These are phyloP conservation scores for Drosophila oshimai DNA, from an alignment of 1,140 invertebrate species.

Conservation along the genomic window DNA sequence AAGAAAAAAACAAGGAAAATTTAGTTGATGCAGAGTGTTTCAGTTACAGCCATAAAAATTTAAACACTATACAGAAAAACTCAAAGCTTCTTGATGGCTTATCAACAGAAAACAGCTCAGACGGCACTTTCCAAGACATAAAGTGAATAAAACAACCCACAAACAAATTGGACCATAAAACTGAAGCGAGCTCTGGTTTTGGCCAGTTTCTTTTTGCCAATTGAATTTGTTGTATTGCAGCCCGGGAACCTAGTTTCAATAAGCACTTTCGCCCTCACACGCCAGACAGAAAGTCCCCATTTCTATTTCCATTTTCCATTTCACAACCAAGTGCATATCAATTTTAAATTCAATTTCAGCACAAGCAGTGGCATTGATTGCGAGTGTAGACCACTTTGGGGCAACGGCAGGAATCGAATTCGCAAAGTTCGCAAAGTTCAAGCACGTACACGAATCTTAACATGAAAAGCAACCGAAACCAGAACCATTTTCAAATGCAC, in stretches of 20 bases:
- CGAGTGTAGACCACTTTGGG: constrained; percentile 22
- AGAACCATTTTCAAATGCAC: background rate
- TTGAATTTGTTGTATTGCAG: constrained; percentile 1
- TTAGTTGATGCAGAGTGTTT: background rate
- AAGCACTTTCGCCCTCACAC: constrained; percentile 13
- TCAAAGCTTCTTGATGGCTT: constrained; percentile 18
- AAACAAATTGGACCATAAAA: background rate
- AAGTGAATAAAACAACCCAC: background rate
- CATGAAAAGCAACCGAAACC: background rate
- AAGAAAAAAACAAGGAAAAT: background rate
- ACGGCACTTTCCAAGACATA: background rate
- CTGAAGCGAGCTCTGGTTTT: background rate
- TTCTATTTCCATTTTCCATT: background rate
- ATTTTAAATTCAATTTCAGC: constrained; percentile 62
- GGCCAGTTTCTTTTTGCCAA: background rate
- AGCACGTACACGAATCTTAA: background rate
- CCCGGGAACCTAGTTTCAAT: constrained; percentile 32
- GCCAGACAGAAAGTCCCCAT: background rate
- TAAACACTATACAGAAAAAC: background rate
- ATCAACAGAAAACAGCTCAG: background rate
- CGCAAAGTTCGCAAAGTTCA: background rate
- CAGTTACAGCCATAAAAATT: background rate
- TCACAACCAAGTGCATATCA: constrained; percentile 23
- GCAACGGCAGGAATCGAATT: constrained; percentile 22
- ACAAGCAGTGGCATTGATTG: constrained; percentile 7